Base-by-base conservation (phyloP, 2,888 invertebrate genomes). In the Dysmachus trigonus region DNA sequence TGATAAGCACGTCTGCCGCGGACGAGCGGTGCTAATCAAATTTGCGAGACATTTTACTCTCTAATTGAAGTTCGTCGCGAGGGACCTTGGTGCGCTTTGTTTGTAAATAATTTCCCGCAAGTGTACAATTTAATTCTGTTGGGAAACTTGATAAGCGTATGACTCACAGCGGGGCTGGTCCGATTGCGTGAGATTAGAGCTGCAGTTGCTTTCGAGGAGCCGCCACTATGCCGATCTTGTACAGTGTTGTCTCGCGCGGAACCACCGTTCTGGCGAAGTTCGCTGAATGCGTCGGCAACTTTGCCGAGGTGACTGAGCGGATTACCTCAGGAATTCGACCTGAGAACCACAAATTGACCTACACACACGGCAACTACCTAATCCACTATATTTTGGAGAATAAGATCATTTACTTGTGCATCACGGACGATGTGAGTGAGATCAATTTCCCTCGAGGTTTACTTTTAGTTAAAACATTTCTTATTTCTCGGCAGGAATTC, bases 201-300 rank as follows among this genome's bases (percentile, higher is more conserved):
- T 7, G 13, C 62, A 62, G 13, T 22, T 62, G 27, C 27, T 10
- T 62, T 22, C 22, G 8, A 62, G 10, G 22, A 62, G 62, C 27
- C 10, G 2, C 22, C 62, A 22, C 22, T 86, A 98, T 98, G 98
- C 97, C 98, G 86, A 95, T 98, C 89, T 93, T 98, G 88, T 98
- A 97, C 92, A 96, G 97, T 91, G 97, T 98, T 38, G 95, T 99
- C 88, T 95, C 98, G 18, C 94, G 98, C 87, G 97, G 97, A 86
- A 95, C 94, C 72, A 96, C 96, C 0, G 95, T 98, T 81, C 93
- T 98, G 83, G 96, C 97, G 3, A 98, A 98, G 92, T 96, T 97
- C 94, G 98, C 98, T 1, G 95, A 96, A 77, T 98, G 98, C 92
- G 95, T 96, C 87, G 98, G 98, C 15, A 98, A 99, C 92, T 98